Base-by-base conservation (phyloP, 1,140 invertebrate species). In the Drosophila pseudoananassae region DNA sequence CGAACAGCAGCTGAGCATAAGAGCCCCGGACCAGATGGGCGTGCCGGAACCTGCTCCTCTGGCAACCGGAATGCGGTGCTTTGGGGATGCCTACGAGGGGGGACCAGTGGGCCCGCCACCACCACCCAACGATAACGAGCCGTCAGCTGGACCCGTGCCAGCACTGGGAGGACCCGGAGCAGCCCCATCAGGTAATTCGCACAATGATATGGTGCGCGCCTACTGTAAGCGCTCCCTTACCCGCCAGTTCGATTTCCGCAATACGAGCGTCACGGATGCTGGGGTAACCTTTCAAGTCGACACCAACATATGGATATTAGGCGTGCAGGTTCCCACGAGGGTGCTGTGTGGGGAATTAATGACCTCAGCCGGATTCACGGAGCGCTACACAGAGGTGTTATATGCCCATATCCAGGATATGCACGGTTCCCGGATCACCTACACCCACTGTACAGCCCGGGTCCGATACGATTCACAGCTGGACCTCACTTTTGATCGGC, bases 341-440 rank as follows among this genome's bases (percentile, higher is more conserved):
- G 93, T 94, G 29, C 91, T 94, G 33, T 92, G 93, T 66, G 93
- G 93, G 46, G 93, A 93, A 66, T 82, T 92, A 43, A 81, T 92
- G 91, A 83, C 92, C 52, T 81, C 92, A 55, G 91, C 92, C 43
- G 85, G 81, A 3, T 91, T 89, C 54, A 75, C 88, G 6, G 78
- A 91, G 61, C 92, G 73, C 5, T 97, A 97, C 91, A 94, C 94
- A 0, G 96, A 97, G 92, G 93, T 96, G 55, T 93, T 97, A 29
- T 96, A 96, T 84, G 96, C 96, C 9, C 95, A 96, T 92, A 92
- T 97, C 29, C 92, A 96, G 65, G 96, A 97, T 92, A 94, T 94
- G 25, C 95, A 96, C 85, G 95, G 95, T 7, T 95, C 94, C 36
- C 92, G 96, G 3, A 93, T 97, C 58, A 96, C 96, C 1, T 96